Evolutionary conservation across 2,797 vertebrate species (phyloP).

Genomic region (Tapera naevia): DNA sequence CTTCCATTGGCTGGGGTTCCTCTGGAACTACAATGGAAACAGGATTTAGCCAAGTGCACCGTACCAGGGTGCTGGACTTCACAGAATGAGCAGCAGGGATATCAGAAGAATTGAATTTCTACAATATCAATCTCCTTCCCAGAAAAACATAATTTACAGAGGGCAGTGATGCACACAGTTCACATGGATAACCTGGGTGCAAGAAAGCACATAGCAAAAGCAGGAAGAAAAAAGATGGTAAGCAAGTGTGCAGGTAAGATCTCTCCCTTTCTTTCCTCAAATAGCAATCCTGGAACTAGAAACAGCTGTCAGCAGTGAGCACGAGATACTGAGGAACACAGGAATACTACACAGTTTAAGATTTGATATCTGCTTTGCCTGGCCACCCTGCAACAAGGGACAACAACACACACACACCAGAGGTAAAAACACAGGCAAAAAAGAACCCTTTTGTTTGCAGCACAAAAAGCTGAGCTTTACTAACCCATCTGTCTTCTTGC

Average conservation of each 20-base stretch:
- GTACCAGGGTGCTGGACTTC: background rate
- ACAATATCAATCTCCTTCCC: background rate
- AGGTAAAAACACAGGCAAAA: background rate
- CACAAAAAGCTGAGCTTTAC: background rate
- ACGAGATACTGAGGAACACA: background rate
- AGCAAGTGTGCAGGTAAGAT: background rate
- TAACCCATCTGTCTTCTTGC: background rate
- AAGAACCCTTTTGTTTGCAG: background rate
- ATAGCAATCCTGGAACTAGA: background rate
- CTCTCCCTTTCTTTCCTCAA: background rate
- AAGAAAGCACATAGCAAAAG: background rate
- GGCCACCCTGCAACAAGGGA: too few relatives aligned
- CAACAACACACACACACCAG: too few relatives aligned
- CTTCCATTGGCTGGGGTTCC: constrained; percentile 83
- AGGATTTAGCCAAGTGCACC: background rate
- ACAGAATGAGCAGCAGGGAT: background rate
- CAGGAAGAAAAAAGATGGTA: background rate
- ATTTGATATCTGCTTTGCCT: background rate
- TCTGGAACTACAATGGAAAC: constrained; percentile 74
- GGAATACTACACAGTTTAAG: background rate
- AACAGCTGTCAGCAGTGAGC: background rate
- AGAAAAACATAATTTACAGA: background rate
- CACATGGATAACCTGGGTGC: background rate
- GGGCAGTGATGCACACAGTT: background rate
- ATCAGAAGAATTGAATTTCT: background rate